Evolutionary conservation across 2,888 invertebrate genomes (phyloP).

Genomic region (Laspeyria flexula): DNA sequence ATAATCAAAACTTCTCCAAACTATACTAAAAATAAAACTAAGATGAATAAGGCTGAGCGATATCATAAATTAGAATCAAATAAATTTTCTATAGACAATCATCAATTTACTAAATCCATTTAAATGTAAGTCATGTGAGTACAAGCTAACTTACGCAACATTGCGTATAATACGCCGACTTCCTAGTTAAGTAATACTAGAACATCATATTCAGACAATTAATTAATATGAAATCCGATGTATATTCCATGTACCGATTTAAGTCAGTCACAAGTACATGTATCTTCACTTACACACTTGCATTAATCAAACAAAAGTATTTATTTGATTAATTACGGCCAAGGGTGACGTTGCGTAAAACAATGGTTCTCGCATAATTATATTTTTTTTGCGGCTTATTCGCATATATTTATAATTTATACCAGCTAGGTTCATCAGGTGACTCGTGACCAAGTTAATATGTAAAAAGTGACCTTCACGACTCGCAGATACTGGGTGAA

Average conservation of each 20-base stretch:
- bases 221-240: conserved; percentile 27
- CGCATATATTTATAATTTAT: conserved; percentile 33
- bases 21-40: too few species aligned
- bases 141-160: too few species aligned
- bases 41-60: too few species aligned
- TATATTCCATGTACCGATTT: conserved; percentile 20
- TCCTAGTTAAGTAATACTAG: conserved; percentile 42
- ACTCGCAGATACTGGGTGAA: conserved; percentile 57
- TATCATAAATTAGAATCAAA: too few species aligned
- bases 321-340: conserved; percentile 56
- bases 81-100: too few species aligned
- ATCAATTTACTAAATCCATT: conserved; percentile 24
- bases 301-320: conserved; percentile 40
- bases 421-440: conserved; percentile 44
- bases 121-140: conserved; percentile 15
- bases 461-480: conserved; percentile 61
- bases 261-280: conserved; percentile 29
- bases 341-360: conserved; percentile 51
- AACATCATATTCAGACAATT: conserved; percentile 34
- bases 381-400: conserved; percentile 46
- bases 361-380: conserved; percentile 56
- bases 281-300: conserved; percentile 17
- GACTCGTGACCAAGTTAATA: conserved; percentile 52
- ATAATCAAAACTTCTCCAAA: too few species aligned
- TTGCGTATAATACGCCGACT: conserved; percentile 15